Conservation (phyloP, 1,140 invertebrate genomes). For the Drosophila leontia region DNA sequence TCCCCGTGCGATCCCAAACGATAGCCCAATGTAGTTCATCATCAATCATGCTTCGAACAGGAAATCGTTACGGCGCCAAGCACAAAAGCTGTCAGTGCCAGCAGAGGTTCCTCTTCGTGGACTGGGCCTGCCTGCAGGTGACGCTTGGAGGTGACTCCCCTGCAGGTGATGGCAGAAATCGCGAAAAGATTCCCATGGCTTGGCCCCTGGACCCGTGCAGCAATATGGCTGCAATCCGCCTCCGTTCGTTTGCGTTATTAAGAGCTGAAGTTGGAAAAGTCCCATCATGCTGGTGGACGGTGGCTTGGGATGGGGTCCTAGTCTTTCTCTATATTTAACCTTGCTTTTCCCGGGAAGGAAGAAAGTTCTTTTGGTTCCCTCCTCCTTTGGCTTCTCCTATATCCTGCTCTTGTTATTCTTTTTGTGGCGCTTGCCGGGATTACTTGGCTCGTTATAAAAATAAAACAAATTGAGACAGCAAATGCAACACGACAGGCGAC, state of each 20-base stretch:
- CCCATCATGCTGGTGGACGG: conserved; percentile 5
- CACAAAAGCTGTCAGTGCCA: conserved; percentile 25
- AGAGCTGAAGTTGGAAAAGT: conserved; percentile 8
- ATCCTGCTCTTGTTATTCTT: neutral
- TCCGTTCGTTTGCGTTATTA: neutral
- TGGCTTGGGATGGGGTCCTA: no score
- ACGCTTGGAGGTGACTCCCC: neutral
- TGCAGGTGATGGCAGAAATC: neutral
- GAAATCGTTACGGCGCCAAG: conserved; percentile 29
- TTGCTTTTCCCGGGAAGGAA: neutral
- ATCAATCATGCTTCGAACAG: conserved; percentile 40
- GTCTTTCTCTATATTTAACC: conserved; percentile 12
- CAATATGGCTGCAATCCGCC: conserved; percentile 16
- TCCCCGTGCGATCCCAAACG: neutral
- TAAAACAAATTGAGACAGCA: conserved; percentile 41
- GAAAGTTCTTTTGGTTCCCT: neutral
- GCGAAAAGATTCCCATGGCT: conserved; percentile 7
- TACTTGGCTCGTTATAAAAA: conserved; percentile 40
- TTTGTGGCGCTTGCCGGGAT: conserved; percentile 8
- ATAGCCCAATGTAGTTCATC: conserved; percentile 6
- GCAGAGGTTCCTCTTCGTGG: neutral
- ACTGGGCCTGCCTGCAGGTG: neutral
- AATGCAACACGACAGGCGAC: conserved; percentile 19
- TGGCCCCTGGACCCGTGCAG: neutral
- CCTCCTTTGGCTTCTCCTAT: neutral